These are phyloP conservation scores for Scomber colias DNA, from an alignment of 2,113 vertebrate species.

Conservation along the genomic window DNA sequence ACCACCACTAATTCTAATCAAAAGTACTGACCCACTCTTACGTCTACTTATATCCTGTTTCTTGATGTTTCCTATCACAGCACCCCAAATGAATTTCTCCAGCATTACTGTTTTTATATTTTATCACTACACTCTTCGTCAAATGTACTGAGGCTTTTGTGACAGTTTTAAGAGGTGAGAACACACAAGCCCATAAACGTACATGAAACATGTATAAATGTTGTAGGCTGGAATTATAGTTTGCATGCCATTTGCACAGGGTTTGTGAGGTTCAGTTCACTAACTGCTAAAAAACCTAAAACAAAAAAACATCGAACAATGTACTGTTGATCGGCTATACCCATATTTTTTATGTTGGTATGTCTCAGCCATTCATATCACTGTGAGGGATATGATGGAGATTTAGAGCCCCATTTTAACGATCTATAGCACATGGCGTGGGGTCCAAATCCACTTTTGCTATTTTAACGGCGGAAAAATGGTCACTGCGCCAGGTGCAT, in stretches of 20 bases:
- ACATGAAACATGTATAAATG: too few relatives aligned
- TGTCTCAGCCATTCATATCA: neutral
- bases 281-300: too few relatives aligned
- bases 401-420: too few relatives aligned
- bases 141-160: constrained; percentile 1
- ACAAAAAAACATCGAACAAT: neutral
- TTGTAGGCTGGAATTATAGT: neutral
- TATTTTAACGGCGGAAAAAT: too few relatives aligned
- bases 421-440: too few relatives aligned
- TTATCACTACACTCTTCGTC: neutral
- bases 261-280: neutral
- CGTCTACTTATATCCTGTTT: neutral
- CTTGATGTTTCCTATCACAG: too few relatives aligned
- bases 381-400: too few relatives aligned
- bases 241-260: neutral
- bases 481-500: too few relatives aligned
- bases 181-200: neutral
- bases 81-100: neutral
- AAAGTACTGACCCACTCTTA: neutral
- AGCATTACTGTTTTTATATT: neutral
- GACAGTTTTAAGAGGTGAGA: neutral
- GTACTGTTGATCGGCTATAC: neutral
- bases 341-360: neutral
- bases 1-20: neutral
- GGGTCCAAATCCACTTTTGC: too few relatives aligned